A percentile compares a stretch with the other conserved stretches of the same genome.
Evolutionary conservation across 2,113 vertebrate genomes (phyloP).

Genomic region (Oreotrochilus melanogaster): DNA sequence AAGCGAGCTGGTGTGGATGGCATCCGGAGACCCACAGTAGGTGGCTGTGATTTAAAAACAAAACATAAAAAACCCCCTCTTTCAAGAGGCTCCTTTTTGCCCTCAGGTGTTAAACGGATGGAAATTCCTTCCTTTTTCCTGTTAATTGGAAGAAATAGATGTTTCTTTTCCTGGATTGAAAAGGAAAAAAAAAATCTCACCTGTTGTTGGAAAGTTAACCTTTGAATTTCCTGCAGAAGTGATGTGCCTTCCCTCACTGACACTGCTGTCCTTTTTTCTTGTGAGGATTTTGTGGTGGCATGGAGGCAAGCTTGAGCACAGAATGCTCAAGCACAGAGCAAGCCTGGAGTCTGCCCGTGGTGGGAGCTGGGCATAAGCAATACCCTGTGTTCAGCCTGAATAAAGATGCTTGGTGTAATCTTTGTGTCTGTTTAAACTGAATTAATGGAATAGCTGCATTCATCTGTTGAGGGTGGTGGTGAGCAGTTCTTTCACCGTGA

Average conservation of each 20-base stretch:
- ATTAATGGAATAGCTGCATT: background rate
- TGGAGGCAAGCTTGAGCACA: background rate
- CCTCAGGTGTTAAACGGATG: background rate
- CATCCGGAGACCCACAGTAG: background rate
- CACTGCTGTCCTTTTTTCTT: background rate
- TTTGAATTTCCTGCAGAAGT: background rate
- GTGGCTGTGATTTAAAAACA: slow-evolving; percentile 21
- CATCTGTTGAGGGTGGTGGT: background rate
- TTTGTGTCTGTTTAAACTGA: background rate
- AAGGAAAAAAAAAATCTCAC: background rate
- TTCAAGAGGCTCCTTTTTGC: slow-evolving; percentile 4
- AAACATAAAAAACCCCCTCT: background rate
- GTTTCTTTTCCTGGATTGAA: slow-evolving; percentile 3
- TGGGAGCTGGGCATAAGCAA: background rate
- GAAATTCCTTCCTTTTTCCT: slow-evolving; percentile 43
- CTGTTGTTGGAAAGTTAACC: background rate
- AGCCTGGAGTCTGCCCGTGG: background rate
- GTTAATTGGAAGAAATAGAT: slow-evolving; percentile 7
- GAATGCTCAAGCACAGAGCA: fast-evolving
- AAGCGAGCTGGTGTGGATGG: background rate
- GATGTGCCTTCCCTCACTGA: fast-evolving
- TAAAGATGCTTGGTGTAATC: background rate
- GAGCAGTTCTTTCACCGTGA: background rate
- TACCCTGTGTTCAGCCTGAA: background rate
- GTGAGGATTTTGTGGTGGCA: background rate